Conservation (phyloP, 2,797 vertebrate species). For the Urophycis tenuis region DNA sequence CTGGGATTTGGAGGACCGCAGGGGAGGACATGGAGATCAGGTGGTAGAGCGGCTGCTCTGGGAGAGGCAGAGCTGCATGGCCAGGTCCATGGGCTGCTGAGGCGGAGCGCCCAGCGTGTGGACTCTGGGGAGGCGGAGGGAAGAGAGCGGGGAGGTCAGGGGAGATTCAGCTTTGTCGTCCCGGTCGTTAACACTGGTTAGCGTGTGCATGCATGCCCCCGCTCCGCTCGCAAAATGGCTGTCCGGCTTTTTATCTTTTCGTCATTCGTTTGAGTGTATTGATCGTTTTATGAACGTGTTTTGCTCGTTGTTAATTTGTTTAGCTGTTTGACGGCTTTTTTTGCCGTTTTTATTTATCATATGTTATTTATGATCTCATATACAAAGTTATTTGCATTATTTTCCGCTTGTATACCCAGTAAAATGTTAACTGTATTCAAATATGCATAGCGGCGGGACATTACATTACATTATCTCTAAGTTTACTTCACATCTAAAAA, state of each 20-base stretch:
- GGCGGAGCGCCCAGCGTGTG: constrained; percentile 33
- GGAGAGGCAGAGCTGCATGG: constrained; percentile 47
- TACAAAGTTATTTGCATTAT: background rate
- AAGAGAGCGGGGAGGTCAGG: background rate
- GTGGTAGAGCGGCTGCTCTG: constrained; percentile 36
- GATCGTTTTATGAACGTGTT: too few species aligned
- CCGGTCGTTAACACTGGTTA: background rate
- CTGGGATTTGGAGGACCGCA: constrained; percentile 36
- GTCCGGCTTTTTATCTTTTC: background rate
- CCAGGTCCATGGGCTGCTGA: constrained; percentile 41
- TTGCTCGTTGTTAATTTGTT: too few species aligned
- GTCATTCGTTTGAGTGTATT: too few species aligned
- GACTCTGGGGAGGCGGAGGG: constrained; percentile 39
- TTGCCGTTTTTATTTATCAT: too few species aligned
- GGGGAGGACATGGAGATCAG: constrained; percentile 36
- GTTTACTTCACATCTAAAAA: background rate
- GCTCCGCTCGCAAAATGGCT: background rate
- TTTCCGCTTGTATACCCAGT: too few species aligned
- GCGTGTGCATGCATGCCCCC: background rate
- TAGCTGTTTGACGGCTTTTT: too few species aligned
- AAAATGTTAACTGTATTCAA: too few species aligned
- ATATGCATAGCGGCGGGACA: background rate
- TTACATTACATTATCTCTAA: background rate
- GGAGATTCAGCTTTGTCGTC: background rate
- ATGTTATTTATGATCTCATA: too few species aligned